These are phyloP conservation scores for Sebastiscus albofasciatus DNA, from an alignment of 2,797 vertebrate species.

Conservation along the genomic window DNA sequence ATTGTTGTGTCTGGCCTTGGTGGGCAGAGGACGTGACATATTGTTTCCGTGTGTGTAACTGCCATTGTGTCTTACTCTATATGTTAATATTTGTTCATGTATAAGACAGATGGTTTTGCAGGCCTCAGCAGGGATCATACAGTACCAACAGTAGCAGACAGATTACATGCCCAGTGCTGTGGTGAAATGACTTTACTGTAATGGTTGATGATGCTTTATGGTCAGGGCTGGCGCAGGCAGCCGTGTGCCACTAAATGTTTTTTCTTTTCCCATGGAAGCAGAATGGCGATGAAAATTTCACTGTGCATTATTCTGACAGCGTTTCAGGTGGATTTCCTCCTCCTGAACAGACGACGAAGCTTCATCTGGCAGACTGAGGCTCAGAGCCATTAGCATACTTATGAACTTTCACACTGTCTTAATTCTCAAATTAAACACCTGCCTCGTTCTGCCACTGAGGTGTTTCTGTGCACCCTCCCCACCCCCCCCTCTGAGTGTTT, in stretches of 20 bases:
- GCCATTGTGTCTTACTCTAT: not conserved
- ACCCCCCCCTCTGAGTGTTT: not conserved
- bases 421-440: slow-evolving; percentile 84
- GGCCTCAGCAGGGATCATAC: not conserved
- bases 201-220: slow-evolving; percentile 30
- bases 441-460: slow-evolving; percentile 61
- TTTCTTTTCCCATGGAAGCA: not conserved
- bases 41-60: not conserved
- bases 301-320: slow-evolving; percentile 38
- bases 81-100: not conserved
- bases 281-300: slow-evolving; percentile 39
- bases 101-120: not conserved
- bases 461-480: slow-evolving; percentile 47
- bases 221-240: slow-evolving; percentile 9
- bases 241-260: slow-evolving; percentile 32
- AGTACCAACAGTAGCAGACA: not conserved
- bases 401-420: slow-evolving; percentile 82
- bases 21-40: not conserved
- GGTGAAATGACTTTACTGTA: slow-evolving; percentile 21
- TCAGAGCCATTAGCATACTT: slow-evolving; percentile 74
- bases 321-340: slow-evolving; percentile 55
- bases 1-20: not conserved
- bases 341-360: slow-evolving; percentile 51
- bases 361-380: slow-evolving; percentile 65
- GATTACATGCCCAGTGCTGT: slow-evolving; percentile 11